Evolutionary conservation across 1,140 invertebrate genomes (phyloP), one percentile per base, ranked within the genome.

Genomic region (Papilio helenus): DNA sequence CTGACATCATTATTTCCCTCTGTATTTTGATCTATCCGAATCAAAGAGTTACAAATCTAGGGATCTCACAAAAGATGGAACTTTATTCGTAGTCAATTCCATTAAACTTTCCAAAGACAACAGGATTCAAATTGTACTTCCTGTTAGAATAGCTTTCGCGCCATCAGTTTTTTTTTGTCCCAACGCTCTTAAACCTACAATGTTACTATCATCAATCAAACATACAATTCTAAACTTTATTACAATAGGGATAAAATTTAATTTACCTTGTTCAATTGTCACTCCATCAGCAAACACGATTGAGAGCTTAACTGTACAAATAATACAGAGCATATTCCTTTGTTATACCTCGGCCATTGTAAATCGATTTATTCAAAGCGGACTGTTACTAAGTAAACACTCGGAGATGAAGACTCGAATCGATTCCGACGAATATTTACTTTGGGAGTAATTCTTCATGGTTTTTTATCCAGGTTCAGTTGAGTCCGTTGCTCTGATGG

Each of bases 301-400:
- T 79, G 44, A 39, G 79, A 79, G 77, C 80, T 80, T 76, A 81
- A 80, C 29, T 34, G 10, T 76, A 39, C 68, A 81, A 73, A 81
- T 55, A 77, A 68, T 79, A 89, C 81, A 84, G 85, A 84, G 51
- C 71, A 72, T 84, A 87, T 86, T 89, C 68, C 74, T 79, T 73
- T 80, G 81, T 80, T 74, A 68, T 18, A 23, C 55, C 68, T 49
- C 78, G 72, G 79, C 87, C 86, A 89, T 90, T 87, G 80, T 81
- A 92, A 93, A 93, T 92, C 92, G 91, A 93, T 94, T 94, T 91
- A 92, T 89, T 90, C 88, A 90, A 92, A 90, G 89, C 89, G 88
- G 87, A 90, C 87, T 93, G 93, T 94, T 92, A 93, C 92, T 94
- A 92, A 93, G 91, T 91, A 93, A 94, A 94, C 89, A 94, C 88